Evolutionary conservation across 1,140 invertebrate genomes (phyloP).

Genomic region (Trachymyrmex cornetzi): DNA sequence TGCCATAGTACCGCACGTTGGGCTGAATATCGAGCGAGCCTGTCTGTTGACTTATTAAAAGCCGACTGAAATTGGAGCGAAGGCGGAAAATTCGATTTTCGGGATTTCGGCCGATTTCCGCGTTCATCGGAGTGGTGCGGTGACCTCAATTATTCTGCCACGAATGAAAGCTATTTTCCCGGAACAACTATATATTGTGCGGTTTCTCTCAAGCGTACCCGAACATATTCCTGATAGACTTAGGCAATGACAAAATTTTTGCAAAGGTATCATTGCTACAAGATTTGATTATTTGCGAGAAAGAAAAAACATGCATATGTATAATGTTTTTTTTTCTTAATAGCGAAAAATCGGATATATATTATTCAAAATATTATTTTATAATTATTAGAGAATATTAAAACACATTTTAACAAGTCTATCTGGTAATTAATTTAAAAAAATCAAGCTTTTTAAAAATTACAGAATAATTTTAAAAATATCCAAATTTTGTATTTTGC

Average conservation of each 20-base stretch:
- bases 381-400: too few species aligned
- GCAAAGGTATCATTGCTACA: neutral
- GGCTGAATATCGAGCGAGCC: conserved; percentile 54
- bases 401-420: neutral
- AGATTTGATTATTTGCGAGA: neutral
- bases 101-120: conserved; percentile 59
- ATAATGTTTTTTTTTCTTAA: neutral
- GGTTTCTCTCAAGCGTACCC: conserved; percentile 26
- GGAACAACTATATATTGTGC: conserved; percentile 32
- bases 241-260: neutral
- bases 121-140: conserved; percentile 44
- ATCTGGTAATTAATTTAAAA: too few species aligned
- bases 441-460: too few species aligned
- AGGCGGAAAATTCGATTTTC: conserved; percentile 59
- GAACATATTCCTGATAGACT: neutral
- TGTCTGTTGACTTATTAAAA: conserved; percentile 64
- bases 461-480: too few species aligned
- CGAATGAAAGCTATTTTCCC: conserved; percentile 62
- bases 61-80: conserved; percentile 56
- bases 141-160: conserved; percentile 59
- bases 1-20: conserved; percentile 7
- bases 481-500: too few species aligned
- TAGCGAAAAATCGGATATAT: neutral
- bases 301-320: neutral
- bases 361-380: conserved; percentile 7